Conservation (phyloP, 1,140 invertebrate species). For the Oscheius sp. region DNA sequence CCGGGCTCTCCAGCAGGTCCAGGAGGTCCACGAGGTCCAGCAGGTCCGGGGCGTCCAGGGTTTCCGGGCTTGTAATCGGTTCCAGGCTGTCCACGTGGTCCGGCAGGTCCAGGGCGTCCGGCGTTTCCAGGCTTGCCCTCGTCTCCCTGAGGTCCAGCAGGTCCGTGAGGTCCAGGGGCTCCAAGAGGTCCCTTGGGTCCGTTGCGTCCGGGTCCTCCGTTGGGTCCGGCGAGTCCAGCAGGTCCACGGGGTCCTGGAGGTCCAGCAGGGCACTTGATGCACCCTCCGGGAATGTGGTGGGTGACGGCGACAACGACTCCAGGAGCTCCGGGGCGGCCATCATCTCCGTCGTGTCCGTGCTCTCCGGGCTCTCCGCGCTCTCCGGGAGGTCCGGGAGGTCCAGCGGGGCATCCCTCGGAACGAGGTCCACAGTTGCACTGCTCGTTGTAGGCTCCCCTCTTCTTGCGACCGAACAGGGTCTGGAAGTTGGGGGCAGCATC, state of each 20-base stretch:
- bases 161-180: slow-evolving; percentile 15
- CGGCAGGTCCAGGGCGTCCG: slow-evolving; percentile 17
- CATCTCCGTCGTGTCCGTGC: slow-evolving; percentile 21
- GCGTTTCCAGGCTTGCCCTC: slow-evolving; percentile 23
- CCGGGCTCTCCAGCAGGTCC: slow-evolving; percentile 8
- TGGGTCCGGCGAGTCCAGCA: slow-evolving; percentile 23
- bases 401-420: slow-evolving; percentile 22
- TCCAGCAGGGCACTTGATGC: slow-evolving; percentile 26
- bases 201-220: slow-evolving; percentile 19
- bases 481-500: neutral
- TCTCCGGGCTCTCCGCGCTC: slow-evolving; percentile 21
- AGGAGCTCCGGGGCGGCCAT: slow-evolving; percentile 22
- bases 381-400: slow-evolving; percentile 27
- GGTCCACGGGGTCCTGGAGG: slow-evolving; percentile 22
- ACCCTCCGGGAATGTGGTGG: slow-evolving; percentile 28
- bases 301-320: slow-evolving; percentile 29
- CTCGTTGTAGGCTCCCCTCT: slow-evolving; percentile 7
- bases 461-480: slow-evolving; percentile 26
- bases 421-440: slow-evolving; percentile 28
- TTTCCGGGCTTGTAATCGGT: slow-evolving; percentile 28
- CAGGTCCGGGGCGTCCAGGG: slow-evolving; percentile 6
- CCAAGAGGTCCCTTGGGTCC: slow-evolving; percentile 23
- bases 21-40: slow-evolving; percentile 23
- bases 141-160: slow-evolving; percentile 22
- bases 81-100: slow-evolving; percentile 29